Evolutionary conservation across 2,797 vertebrate species (phyloP), one percentile per base, ranked within the genome.

Genomic region (Lacerta viridis): DNA sequence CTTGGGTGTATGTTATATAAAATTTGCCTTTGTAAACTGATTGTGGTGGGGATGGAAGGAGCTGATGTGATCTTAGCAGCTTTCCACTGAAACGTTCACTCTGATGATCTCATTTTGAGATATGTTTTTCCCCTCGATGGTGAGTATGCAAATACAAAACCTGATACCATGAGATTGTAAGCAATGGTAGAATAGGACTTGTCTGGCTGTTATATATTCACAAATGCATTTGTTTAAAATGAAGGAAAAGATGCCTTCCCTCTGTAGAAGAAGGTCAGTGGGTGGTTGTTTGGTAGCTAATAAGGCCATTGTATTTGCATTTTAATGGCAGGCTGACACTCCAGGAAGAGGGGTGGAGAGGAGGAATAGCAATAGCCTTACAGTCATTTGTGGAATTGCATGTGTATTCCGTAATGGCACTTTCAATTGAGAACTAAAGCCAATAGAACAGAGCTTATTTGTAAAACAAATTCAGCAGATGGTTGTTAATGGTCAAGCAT

Each of bases 301-400:
- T 95, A 95, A 95, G 93, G 95, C 89, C 94, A 94, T 93, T 94
- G 94, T 91, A 95, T 98, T 98, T 97, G 95, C 97, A 97, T 98
- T 96, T 97, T 96, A 98, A 98, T 97, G 92, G 93, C 50, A 95
- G 94, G 93, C 94, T 97, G 95, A 95, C 96, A 95, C 84, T 95
- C 96, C 72, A 36, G 91, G 95, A 94, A 93, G 79, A 90, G 91
- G 90, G 93, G 90, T 91, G 93, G 69, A 36, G 41, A 72, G 59
- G 78, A 69, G 79, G 81, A 59, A 76, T 86, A 87, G 94, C 95
- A 92, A 92, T 93, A 75, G 84, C 88, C 64, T 50, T 87, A 86
- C 80, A 77, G 86, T 91, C 89, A 84, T 96, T 97, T 97, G 95
- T 96, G 94, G 96, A 96, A 97, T 97, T 96, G 93, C 93, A 80